Conservation (phyloP, 2,113 vertebrate species). For the Himantopus leucocephalus region DNA sequence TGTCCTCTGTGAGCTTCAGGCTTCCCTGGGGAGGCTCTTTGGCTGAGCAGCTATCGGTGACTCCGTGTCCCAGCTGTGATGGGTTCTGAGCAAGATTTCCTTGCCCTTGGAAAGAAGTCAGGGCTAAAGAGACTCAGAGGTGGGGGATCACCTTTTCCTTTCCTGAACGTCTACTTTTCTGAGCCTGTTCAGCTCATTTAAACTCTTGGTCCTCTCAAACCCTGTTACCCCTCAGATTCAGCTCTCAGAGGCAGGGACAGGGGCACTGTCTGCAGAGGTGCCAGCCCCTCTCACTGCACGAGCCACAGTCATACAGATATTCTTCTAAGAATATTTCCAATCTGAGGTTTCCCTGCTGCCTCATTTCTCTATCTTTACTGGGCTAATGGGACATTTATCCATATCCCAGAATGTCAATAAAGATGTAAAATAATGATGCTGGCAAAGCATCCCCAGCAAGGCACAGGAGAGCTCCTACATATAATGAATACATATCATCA, state of each 20-base stretch:
- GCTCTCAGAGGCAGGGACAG: neutral
- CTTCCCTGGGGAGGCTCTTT: neutral
- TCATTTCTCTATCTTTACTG: conserved; percentile 13
- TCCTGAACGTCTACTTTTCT: neutral
- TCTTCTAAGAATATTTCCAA: neutral
- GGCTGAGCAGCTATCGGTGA: neutral
- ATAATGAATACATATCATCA: conserved; percentile 23
- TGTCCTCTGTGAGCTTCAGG: neutral
- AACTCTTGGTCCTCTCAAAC: neutral
- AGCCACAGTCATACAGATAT: neutral
- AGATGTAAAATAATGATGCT: neutral
- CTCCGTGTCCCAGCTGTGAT: neutral
- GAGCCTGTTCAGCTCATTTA: neutral
- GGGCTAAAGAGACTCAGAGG: neutral
- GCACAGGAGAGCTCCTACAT: conserved; percentile 8
- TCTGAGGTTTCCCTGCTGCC: neutral
- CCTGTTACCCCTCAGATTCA: neutral
- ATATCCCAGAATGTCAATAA: conserved; percentile 7
- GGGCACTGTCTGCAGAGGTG: neutral
- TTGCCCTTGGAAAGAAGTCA: neutral
- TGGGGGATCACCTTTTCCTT: neutral
- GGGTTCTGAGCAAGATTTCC: neutral
- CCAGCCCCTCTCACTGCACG: neutral
- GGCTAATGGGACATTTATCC: neutral
- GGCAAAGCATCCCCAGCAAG: neutral